These are phyloP conservation scores for Hydropsyche betteni DNA, from an alignment of 2,888 invertebrate genomes.

Conservation along the genomic window DNA sequence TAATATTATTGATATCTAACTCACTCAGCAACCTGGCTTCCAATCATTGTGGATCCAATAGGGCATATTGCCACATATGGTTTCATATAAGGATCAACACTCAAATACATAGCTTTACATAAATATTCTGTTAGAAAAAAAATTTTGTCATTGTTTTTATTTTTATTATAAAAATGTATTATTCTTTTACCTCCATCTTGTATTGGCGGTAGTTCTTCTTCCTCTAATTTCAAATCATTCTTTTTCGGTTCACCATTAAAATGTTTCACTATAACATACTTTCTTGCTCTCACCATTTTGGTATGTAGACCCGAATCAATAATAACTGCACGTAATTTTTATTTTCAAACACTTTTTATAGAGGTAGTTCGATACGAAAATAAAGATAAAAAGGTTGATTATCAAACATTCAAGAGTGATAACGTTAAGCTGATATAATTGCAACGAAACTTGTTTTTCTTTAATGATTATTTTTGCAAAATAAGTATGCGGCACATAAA, in stretches of 20 bases:
- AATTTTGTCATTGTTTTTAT: not conserved
- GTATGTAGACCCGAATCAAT: not conserved
- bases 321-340: no score
- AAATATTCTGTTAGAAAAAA: constrained; percentile 67
- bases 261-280: constrained; percentile 62
- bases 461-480: no score
- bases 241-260: constrained; percentile 66
- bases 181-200: constrained; percentile 65
- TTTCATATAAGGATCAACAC: constrained; percentile 76
- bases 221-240: constrained; percentile 65
- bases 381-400: no score
- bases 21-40: constrained; percentile 74
- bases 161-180: not conserved
- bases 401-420: no score
- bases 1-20: constrained; percentile 43
- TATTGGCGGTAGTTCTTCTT: constrained; percentile 66
- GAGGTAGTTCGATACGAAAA: no score
- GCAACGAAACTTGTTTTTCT: no score
- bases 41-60: constrained; percentile 70
- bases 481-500: no score
- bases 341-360: no score
- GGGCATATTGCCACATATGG: constrained; percentile 58
- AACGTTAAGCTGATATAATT: no score
- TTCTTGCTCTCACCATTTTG: constrained; percentile 56
- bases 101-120: constrained; percentile 72